phyloP scores from a whole-genome alignment of 2,888 invertebrate species.

The Tiliacea aurago region DNA sequence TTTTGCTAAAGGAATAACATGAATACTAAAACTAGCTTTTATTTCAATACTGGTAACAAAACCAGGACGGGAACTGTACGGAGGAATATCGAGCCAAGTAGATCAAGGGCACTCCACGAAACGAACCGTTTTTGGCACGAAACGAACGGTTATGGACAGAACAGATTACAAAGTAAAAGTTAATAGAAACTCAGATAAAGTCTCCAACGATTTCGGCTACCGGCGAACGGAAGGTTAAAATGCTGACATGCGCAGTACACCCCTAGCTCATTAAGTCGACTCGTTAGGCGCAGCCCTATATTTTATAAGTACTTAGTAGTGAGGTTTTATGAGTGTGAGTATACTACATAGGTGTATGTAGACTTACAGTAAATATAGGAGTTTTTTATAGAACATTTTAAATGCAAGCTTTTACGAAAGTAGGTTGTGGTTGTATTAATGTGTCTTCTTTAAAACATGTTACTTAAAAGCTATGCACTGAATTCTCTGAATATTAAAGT shows the following conservation, averaged over 20 bases:
- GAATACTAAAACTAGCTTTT: conserved; percentile 36
- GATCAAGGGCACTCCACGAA: conserved; percentile 44
- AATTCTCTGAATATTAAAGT: conserved; percentile 1
- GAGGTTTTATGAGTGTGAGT: conserved; percentile 38
- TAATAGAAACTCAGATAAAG: conserved; percentile 38
- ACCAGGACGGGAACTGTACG: conserved; percentile 4
- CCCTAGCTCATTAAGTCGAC: conserved; percentile 52
- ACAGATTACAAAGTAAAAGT: conserved; percentile 44
- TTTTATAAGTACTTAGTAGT: conserved; percentile 52
- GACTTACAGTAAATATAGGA: conserved; percentile 33
- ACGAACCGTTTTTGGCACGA: conserved; percentile 46
- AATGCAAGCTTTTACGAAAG: conserved; percentile 41
- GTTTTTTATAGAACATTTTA: conserved; percentile 51
- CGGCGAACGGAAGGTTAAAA: conserved; percentile 39
- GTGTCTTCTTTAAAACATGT: conserved; percentile 41
- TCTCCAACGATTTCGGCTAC: conserved; percentile 28
- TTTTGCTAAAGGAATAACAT: conserved; percentile 35
- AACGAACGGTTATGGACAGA: conserved; percentile 31
- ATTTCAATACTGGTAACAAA: conserved; percentile 25
- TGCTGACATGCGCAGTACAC: conserved; percentile 55
- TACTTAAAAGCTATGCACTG: conserved; percentile 7
- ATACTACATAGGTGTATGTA: background rate
- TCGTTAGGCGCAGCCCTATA: conserved; percentile 53
- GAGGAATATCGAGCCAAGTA: conserved; percentile 44
- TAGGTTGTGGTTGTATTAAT: conserved; percentile 8